Evolutionary conservation across 2,113 vertebrate species (phyloP).

Genomic region (Psittacula cyanocephala): DNA sequence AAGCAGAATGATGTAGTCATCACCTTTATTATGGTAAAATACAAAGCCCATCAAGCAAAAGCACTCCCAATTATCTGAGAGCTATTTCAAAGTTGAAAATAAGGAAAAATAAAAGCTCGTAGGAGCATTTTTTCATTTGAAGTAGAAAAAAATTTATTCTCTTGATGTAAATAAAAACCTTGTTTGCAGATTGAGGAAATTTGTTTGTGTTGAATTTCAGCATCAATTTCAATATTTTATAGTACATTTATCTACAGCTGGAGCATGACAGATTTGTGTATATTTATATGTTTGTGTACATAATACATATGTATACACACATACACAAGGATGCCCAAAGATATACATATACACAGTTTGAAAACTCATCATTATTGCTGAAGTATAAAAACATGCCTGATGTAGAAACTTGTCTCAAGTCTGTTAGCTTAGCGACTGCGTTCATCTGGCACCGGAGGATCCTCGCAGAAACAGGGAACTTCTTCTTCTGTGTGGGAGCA

Average conservation of each 20-base stretch:
- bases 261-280: constrained; percentile 70
- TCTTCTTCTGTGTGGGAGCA: background rate
- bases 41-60: background rate
- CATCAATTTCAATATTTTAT: constrained; percentile 72
- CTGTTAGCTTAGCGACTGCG: constrained; percentile 29
- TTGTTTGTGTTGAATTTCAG: constrained; percentile 69
- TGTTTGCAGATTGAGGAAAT: constrained; percentile 71
- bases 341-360: constrained; percentile 67
- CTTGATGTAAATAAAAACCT: constrained; percentile 66
- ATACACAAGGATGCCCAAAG: constrained; percentile 67
- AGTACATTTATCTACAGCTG: constrained; percentile 70
- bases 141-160: constrained; percentile 63
- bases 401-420: constrained; percentile 64
- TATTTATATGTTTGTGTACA: constrained; percentile 67
- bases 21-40: constrained; percentile 29
- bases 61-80: background rate
- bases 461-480: background rate
- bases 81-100: constrained; percentile 25
- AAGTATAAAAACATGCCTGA: constrained; percentile 64
- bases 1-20: constrained; percentile 26
- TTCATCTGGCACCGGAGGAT: constrained; percentile 39
- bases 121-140: constrained; percentile 34
- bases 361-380: constrained; percentile 64
- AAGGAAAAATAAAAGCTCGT: constrained; percentile 45
- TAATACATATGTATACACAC: constrained; percentile 69